These are phyloP conservation scores for Phalacrocorax pelagicus DNA, from an alignment of 2,113 vertebrate species.

Conservation along the genomic window DNA sequence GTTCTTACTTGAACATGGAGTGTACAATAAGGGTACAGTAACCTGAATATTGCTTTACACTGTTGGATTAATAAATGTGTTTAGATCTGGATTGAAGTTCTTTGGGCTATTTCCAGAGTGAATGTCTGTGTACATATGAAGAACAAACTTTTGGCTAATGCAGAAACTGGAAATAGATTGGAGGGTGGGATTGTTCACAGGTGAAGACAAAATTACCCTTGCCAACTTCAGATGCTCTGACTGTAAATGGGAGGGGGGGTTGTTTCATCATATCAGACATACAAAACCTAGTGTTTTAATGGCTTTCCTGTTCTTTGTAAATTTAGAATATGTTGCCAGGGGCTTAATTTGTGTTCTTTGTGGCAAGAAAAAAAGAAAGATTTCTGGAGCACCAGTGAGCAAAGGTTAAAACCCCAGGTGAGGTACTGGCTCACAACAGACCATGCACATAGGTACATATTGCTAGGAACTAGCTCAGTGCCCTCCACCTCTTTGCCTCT, in stretches of 20 bases:
- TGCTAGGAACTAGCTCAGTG: conserved; percentile 10
- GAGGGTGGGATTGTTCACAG: background rate
- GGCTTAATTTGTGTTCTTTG: conserved; percentile 41
- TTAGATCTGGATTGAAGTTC: background rate
- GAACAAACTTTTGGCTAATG: background rate
- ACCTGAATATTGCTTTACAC: background rate
- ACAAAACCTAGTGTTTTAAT: conserved; percentile 40
- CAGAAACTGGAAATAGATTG: background rate
- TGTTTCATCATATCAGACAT: conserved; percentile 20
- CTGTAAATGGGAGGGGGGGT: background rate
- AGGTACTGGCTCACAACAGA: background rate
- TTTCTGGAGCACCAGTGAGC: background rate
- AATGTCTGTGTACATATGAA: background rate
- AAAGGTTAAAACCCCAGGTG: background rate
- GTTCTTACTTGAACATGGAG: background rate
- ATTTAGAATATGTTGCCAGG: conserved; percentile 30
- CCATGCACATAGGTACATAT: background rate
- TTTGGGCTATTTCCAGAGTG: background rate
- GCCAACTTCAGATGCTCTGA: background rate
- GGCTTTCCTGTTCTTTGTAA: background rate
- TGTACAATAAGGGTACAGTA: background rate
- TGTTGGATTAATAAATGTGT: background rate
- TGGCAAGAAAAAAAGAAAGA: conserved; percentile 12
- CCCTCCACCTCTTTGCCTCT: background rate
- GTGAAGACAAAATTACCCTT: background rate